Base-by-base conservation (phyloP, 2,888 invertebrate genomes). In the Coleophora deauratella region DNA sequence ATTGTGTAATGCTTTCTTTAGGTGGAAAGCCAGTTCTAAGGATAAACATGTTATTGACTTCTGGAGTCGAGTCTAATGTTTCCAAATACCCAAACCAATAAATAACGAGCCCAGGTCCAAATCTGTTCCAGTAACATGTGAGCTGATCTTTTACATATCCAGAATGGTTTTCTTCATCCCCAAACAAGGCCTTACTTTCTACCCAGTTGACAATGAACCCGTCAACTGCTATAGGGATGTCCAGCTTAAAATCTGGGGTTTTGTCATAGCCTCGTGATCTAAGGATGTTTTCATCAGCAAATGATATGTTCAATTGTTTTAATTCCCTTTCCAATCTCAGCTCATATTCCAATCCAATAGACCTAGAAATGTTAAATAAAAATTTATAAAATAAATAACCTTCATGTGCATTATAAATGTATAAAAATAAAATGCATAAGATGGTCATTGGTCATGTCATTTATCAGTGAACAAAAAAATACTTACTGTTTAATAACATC, bases 161-260 rank as follows among this genome's bases (percentile, higher is more conserved):
- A 35, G 89, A 88, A 73, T 98, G 97, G 41, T 91, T 90, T 55
- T 91, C 91, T 50, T 90, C 88, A 77, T 95, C 95, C 2, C 95
- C 97, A 87, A 98, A 98, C n/a, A 94, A 88, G 0, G 97, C 98
- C 81, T 98, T 98, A 57, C 97, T 97, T 76, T 98, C 98, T 45
- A 98, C 95, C 98, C 98, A 98, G 70, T 97, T 95, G 0, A 98
- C 89, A 21, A 97, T 90, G 58, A 91, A 90, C 1, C 94, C 95
- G 70, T 95, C 92, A 15, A 95, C 89, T 27, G 94, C 92, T 48
- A 97, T 91, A 0, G 97, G 97, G 14, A 97, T 88, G 67, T 95
- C 94, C 39, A 98, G 84, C 76, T 96, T 96, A 35, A 96, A 90
- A 72, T 98, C 98, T 0, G 98, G 98, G 1, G 98, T 98, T 79